These are phyloP conservation scores for Ladona fulva DNA, from an alignment of 1,140 invertebrate genomes.

Conservation along the genomic window DNA sequence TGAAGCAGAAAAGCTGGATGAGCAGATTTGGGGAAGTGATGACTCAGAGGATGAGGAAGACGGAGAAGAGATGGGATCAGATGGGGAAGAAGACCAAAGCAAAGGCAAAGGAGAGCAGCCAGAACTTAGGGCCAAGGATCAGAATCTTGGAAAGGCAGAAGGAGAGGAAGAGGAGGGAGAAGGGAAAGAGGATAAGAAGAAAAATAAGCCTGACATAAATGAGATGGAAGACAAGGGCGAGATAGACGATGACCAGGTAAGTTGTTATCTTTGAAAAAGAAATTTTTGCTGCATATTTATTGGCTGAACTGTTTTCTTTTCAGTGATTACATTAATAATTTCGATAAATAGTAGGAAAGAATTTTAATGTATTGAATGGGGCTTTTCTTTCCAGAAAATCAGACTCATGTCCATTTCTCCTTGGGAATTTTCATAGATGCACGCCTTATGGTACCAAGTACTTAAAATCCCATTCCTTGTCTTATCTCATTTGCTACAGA, in stretches of 20 bases:
- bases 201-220: slow-evolving; percentile 48
- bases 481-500: no score
- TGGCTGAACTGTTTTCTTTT: no score
- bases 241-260: slow-evolving; percentile 62
- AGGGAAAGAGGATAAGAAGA: slow-evolving; percentile 35
- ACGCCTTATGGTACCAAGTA: no score
- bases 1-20: slow-evolving; percentile 66
- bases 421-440: no score
- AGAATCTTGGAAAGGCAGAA: slow-evolving; percentile 41
- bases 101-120: slow-evolving; percentile 36
- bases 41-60: slow-evolving; percentile 58
- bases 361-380: no score
- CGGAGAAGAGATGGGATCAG: slow-evolving; percentile 46
- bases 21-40: slow-evolving; percentile 85
- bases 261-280: background rate
- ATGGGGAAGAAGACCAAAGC: slow-evolving; percentile 46
- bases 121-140: slow-evolving; percentile 47
- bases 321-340: no score
- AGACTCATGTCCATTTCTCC: no score
- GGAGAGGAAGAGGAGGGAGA: slow-evolving; percentile 42
- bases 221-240: slow-evolving; percentile 66
- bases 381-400: no score
- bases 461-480: no score
- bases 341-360: no score
- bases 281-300: background rate